Conservation (phyloP, 2,888 invertebrate genomes). For the Troides helena region DNA sequence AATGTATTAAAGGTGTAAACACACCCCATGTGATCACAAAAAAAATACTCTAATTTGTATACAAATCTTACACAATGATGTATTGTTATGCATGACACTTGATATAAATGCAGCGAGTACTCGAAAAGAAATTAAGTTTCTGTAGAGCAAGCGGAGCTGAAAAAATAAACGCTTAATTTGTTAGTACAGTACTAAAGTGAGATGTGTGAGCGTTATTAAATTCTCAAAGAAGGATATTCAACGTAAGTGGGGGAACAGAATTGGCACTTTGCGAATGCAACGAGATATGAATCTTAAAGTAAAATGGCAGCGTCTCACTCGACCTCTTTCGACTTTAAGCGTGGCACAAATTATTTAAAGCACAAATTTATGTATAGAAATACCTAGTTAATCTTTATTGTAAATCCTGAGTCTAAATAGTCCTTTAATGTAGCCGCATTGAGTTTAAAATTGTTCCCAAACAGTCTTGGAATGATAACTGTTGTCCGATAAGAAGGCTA, state of each 20-base stretch:
- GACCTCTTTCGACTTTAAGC: conserved; percentile 7
- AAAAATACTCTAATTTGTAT: not conserved
- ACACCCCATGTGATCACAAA: not conserved
- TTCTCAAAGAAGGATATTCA: conserved; percentile 8
- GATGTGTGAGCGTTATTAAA: conserved; percentile 16
- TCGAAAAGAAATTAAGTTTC: too few species aligned
- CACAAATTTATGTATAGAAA: not conserved
- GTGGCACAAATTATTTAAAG: conserved; percentile 12
- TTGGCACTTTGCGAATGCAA: conserved; percentile 22
- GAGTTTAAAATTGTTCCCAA: too few species aligned
- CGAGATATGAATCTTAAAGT: conserved; percentile 22
- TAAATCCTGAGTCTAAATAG: not conserved
- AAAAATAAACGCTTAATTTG: not conserved
- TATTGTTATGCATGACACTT: not conserved
- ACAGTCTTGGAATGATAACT: too few species aligned
- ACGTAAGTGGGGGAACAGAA: conserved; percentile 18
- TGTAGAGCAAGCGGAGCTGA: too few species aligned
- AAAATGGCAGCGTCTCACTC: not conserved
- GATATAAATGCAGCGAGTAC: not conserved
- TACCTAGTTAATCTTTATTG: not conserved
- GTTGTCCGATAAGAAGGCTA: too few species aligned
- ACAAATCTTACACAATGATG: not conserved
- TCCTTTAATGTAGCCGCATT: not conserved
- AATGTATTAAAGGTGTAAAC: too few species aligned
- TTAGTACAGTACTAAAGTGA: not conserved